A percentile compares a stretch with the other conserved stretches of the same genome.
Conservation (phyloP, 2,888 invertebrate species). For the Cancer borealis region DNA sequence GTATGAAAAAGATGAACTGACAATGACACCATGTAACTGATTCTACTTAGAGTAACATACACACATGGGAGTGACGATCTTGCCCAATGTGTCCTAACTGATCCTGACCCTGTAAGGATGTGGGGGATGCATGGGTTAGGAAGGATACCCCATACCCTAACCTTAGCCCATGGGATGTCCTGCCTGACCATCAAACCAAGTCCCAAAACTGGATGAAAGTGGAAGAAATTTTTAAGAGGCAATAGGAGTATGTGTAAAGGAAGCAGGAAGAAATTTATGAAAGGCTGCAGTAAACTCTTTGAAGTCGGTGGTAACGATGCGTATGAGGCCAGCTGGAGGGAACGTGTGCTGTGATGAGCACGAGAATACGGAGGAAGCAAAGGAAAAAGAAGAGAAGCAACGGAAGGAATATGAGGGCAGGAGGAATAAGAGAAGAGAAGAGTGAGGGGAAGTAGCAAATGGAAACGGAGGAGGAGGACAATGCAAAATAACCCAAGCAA, state of each 20-base stretch:
- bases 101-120: background rate
- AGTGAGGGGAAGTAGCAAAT: constrained; percentile 2
- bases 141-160: background rate
- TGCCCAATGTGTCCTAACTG: background rate
- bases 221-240: background rate
- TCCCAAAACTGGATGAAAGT: background rate
- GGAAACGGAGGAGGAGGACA: constrained; percentile 15
- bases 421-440: constrained; percentile 27
- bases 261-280: constrained; percentile 22
- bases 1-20: background rate
- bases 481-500: constrained; percentile 32
- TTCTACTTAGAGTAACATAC: background rate
- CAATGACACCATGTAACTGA: background rate
- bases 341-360: background rate
- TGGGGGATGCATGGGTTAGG: background rate
- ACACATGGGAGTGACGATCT: too few species aligned
- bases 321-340: background rate
- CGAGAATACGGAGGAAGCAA: background rate
- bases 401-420: constrained; percentile 27
- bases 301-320: constrained; percentile 2
- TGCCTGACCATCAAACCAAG: background rate
- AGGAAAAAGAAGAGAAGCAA: constrained; percentile 32
- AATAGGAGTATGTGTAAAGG: background rate
- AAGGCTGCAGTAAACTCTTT: constrained; percentile 14
- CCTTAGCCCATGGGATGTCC: background rate